Base-by-base conservation (phyloP, 2,113 vertebrate species). In the Syngnathus typhle region DNA sequence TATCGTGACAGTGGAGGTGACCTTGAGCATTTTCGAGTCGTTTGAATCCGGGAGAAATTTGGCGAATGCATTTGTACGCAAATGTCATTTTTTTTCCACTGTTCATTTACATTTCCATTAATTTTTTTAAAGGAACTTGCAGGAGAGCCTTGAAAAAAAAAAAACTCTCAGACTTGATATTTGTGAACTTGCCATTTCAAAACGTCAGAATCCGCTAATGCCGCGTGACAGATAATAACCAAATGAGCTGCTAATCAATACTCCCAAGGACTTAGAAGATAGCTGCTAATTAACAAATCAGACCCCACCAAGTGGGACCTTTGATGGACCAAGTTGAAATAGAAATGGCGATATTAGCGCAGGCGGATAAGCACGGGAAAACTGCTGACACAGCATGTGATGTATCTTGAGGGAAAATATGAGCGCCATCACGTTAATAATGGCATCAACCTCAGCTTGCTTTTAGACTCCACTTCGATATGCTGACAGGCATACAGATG, bases 221-320 rank as follows among this genome's bases (percentile, higher is more conserved):
- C 77, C 19, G 65, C 44, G 1, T 43, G 73, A 69, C 78, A 68
- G 77, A 78, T 85, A 84, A 84, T 85, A 72, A 74, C 69, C 7
- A 73, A 77, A 75, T 37, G 65, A 82, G 79, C 23, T 71, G 70
- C 70, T 84, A 88, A 88, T 89, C 87, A 55, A 88, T 89, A 82
- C 72, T 64, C 73, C 75, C 85, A 87, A 89, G 88, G 88, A 78
- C 84, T 82, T 10, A 6, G 65, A 32, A 55, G 68, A 80, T 73
- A 70, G 70, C 18, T 6, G 44, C 64, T 79, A 85, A 88, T 87
- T 86, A 88, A 75, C 71, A 82, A 32, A 81, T 74, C 68, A 19
- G 65, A 27, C 23, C 41, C 39, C 6, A 73, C 64, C 43, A 23
- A 76, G 72, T 55, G 71, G 27, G 68, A 72, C 68, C 74, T 71